These are phyloP conservation scores for Cathartes aura DNA, from an alignment of 2,113 vertebrate species.

Conservation along the genomic window DNA sequence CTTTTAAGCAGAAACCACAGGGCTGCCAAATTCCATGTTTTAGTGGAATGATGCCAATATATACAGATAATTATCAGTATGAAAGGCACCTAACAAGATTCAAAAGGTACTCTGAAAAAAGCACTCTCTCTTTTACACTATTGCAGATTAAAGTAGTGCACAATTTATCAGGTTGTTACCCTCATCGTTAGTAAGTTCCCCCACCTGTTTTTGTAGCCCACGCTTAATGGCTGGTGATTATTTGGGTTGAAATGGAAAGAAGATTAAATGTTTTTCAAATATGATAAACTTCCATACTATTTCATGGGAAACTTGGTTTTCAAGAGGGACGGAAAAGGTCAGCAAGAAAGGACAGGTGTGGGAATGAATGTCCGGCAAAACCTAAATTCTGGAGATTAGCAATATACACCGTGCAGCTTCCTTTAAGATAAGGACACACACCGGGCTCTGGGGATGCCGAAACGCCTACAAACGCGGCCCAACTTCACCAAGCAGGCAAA, in stretches of 20 bases:
- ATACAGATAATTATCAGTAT: neutral
- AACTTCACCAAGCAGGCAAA: neutral
- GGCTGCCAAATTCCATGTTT: neutral
- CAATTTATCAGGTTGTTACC: neutral
- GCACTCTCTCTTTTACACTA: neutral
- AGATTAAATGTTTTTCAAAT: neutral
- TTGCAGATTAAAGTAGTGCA: neutral
- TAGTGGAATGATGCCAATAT: neutral
- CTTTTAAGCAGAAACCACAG: neutral
- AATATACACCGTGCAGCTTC: rapidly evolving
- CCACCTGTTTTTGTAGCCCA: neutral
- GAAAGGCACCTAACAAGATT: neutral
- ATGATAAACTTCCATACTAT: neutral
- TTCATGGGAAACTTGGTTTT: neutral
- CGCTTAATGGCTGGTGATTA: neutral
- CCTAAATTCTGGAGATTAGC: too few species aligned
- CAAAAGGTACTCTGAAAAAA: neutral
- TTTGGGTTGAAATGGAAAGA: neutral
- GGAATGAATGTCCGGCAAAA: rapidly evolving
- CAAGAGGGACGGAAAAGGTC: neutral
- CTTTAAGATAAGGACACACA: rapidly evolving
- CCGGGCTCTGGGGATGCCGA: neutral
- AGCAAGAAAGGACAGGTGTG: neutral
- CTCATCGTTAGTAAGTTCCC: neutral
- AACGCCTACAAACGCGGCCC: neutral